Evolutionary conservation across 2,888 invertebrate species (phyloP), one percentile per base, ranked within the genome.

Genomic region (Nomada ferruginata): DNA sequence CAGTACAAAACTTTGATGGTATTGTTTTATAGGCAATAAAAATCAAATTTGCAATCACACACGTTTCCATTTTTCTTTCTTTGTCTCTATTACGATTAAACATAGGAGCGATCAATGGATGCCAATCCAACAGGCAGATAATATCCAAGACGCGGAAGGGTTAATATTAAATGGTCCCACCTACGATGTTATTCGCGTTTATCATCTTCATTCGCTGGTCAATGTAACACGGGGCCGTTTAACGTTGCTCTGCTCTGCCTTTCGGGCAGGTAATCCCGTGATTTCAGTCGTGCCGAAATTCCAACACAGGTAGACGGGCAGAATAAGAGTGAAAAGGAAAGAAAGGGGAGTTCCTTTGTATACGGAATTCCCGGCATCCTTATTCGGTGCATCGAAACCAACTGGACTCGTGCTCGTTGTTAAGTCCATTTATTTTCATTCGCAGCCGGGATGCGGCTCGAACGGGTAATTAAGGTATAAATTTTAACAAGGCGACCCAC

Each of bases 381-480:
- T 79, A 65, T 76, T 72, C 69, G 68, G 60, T 52, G 57, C 50
- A 66, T 55, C 53, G 66, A 73, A 75, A 79, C 60, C 85, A 47
- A 68, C 59, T 74, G 66, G 70, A 55, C 71, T 72, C 70, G 47
- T 71, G 52, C 42, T 65, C 64, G 61, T 71, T 76, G 57, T 55
- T 60, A 60, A 42, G 50, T 75, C 70, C 63, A 69, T 82, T 87
- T 84, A 79, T 84, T 77, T 76, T 69, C 77, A 60, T 63, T 69
- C 55, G 42, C 63, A 59, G 42, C 26, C 47, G 23, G 44, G 9
- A 42, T 36, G 29, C 59, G 20, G 52, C 68, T 23, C 53, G 57
- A 64, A 66, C 69, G 23, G 52, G 61, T 76, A 87, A 87, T 88
- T 81, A 82, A 88, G 77, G 74, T 60, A 79, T 86, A 86, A 73